phyloP scores from a whole-genome alignment of 2,113 vertebrate genomes.

The Pedionomus torquatus region DNA sequence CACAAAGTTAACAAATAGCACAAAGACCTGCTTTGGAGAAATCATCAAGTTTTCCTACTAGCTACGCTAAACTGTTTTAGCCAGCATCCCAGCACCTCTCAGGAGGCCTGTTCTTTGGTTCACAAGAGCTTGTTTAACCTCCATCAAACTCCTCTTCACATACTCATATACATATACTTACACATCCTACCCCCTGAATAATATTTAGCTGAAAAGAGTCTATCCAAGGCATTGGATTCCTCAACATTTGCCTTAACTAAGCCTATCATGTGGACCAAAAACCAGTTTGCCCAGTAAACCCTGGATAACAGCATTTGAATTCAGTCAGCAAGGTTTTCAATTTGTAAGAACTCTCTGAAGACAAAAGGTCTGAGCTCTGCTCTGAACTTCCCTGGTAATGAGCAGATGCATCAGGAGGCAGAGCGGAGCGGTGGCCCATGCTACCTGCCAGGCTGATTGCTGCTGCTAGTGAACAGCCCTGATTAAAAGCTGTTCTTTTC shows the following conservation, averaged over 20 bases:
- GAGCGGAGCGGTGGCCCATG: background rate
- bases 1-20: background rate
- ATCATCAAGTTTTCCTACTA: background rate
- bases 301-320: background rate
- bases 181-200: accelerated
- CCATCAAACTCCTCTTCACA: background rate
- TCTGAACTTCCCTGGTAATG: background rate
- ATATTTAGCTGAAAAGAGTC: background rate
- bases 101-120: background rate
- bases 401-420: background rate
- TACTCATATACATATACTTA: background rate
- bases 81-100: background rate
- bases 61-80: background rate
- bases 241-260: background rate
- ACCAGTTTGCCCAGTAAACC: background rate
- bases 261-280: background rate
- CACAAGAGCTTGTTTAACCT: background rate
- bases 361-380: background rate
- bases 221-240: background rate
- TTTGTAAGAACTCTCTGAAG: background rate
- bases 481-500: background rate
- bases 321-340: background rate
- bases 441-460: background rate
- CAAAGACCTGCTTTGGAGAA: background rate
- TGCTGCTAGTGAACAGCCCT: background rate